Conservation (phyloP, 2,888 invertebrate genomes). For the Dicycla oo region DNA sequence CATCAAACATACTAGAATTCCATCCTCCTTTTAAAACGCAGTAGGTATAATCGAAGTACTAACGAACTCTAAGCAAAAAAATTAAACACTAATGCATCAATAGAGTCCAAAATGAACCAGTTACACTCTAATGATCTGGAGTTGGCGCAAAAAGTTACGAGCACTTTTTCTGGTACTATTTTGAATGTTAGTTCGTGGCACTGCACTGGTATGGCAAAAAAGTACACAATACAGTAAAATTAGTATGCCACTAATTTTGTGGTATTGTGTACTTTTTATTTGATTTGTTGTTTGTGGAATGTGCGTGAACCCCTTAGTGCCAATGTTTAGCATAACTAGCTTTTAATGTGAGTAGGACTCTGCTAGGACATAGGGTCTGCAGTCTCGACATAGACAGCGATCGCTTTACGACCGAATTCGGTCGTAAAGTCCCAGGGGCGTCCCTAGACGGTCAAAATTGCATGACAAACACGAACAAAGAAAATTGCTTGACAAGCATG, state of each 20-base stretch:
- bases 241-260: constrained; percentile 11
- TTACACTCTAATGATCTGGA: constrained; percentile 2
- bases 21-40: neutral
- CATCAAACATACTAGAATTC: neutral
- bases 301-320: neutral
- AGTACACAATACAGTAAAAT: too few species aligned
- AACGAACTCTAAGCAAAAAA: constrained; percentile 20
- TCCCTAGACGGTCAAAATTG: too few species aligned
- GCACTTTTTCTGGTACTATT: constrained; percentile 19
- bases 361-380: too few species aligned
- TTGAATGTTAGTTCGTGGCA: neutral
- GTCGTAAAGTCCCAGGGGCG: too few species aligned
- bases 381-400: too few species aligned
- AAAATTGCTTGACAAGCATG: too few species aligned
- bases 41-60: neutral
- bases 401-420: too few species aligned
- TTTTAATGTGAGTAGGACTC: too few species aligned
- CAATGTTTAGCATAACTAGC: too few species aligned
- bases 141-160: constrained; percentile 6
- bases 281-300: neutral
- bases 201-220: too few species aligned
- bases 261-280: constrained; percentile 5
- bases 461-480: too few species aligned
- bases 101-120: constrained; percentile 16
- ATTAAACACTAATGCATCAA: constrained; percentile 16